Base-by-base conservation (phyloP, 2,797 vertebrate genomes). In the Phaenicophaeus curvirostris region DNA sequence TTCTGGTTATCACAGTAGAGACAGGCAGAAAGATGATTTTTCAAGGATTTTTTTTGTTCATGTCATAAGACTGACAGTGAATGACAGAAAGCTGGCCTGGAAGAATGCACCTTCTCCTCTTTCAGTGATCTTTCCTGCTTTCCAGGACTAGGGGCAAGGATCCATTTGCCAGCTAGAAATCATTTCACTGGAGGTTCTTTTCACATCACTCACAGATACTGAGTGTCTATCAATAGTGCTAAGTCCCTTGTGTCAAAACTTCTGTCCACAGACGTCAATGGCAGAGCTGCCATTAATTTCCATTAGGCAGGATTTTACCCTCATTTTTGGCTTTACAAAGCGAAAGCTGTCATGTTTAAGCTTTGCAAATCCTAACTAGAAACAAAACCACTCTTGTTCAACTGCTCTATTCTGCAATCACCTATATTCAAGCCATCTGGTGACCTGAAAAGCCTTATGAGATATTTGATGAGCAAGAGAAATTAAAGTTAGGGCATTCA, bases 281-380 rank as follows among this genome's bases (percentile, higher is more conserved):
- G 39, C 25, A 75, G 25, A 88, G 30, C 4, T 91, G 15, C 42
- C 35, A 62, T 73, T 79, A 66, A 86, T 84, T 90, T 76, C 71
- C 63, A 55, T 73, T 71, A 41, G 44, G 42, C 14, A 76, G 44
- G 33, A 85, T 76, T 85, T 93, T 59, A 67, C 39, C 5, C 39
- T 86, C 19, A 13, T 54, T 88, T 84, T 78, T 90, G 25, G 11
- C 78, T 91, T 91, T 83, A 66, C 50, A 72, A 88, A 89, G 83
- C 35, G 1, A 11, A 95, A 94, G 51, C 4, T 2, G 27, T 51
- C 21, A 39, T 37, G 33, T 85, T 69, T 62, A 84, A 90, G 28
- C 35, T 68, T 87, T 79, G 33, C 28, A 79, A 87, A 76, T 23
- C 51, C 15, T 55, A 92, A 87, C 35, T 80, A 63, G 78, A 90